These are phyloP conservation scores for Cryptus armator DNA, from an alignment of 2,888 invertebrate species.

Conservation along the genomic window DNA sequence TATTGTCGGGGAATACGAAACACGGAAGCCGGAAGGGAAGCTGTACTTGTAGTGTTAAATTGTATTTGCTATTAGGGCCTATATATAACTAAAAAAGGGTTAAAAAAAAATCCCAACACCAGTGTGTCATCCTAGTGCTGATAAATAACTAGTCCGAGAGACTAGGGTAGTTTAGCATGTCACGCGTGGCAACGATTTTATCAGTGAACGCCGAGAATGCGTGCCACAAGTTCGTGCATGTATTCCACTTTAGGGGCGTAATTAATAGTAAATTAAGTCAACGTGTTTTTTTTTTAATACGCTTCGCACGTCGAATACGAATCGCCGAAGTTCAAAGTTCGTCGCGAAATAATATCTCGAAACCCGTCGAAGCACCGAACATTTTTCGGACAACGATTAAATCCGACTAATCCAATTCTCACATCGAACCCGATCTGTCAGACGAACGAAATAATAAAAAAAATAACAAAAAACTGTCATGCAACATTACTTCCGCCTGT, in stretches of 20 bases:
- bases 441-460: slow-evolving; percentile 43
- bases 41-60: too few relatives aligned
- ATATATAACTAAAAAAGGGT: background rate
- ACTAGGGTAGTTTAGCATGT: background rate
- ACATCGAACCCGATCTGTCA: slow-evolving; percentile 44
- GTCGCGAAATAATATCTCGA: slow-evolving; percentile 12
- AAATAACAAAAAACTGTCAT: slow-evolving; percentile 56
- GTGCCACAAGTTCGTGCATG: slow-evolving; percentile 50
- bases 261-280: slow-evolving; percentile 62
- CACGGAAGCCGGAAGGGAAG: too few relatives aligned
- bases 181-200: slow-evolving; percentile 37
- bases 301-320: slow-evolving; percentile 17
- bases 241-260: slow-evolving; percentile 70
- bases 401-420: slow-evolving; percentile 30
- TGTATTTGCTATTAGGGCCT: too few relatives aligned
- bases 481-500: slow-evolving; percentile 60
- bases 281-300: slow-evolving; percentile 17
- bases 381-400: slow-evolving; percentile 13
- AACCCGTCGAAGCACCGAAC: background rate
- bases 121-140: background rate
- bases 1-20: too few relatives aligned
- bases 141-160: background rate
- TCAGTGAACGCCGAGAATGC: slow-evolving; percentile 45
- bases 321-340: slow-evolving; percentile 10
- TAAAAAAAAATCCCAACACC: background rate